Evolutionary conservation across 2,797 vertebrate species (phyloP), one percentile per base, ranked within the genome.

Genomic region (Ptychadena robeensis): DNA sequence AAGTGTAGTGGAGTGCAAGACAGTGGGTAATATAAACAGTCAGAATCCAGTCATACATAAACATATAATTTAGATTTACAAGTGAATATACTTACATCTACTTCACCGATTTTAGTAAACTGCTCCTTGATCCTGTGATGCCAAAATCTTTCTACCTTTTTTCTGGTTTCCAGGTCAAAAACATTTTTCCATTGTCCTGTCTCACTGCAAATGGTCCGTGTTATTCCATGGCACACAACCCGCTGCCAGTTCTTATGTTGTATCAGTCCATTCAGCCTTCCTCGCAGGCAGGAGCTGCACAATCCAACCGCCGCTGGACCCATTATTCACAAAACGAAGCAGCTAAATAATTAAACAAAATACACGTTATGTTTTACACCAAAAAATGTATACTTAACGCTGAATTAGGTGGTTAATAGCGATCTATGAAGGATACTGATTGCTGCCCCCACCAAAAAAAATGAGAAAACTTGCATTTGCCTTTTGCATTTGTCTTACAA

Each of bases 111-210:
- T 84, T 72, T 92, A 78, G 80, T 90, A 88, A 92, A 94, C 48
- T 94, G 91, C 0, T 95, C 92, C 90, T 96, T 96, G 83, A 97
- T 92, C 77, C 91, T 93, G 0, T 91, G 92, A 27, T 91, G 93
- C 98, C 98, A 99, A 96, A 96, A 96, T 38, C 87, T 90, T 88
- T 99, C 97, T 27, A 98, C 95, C 82, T 80, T 92, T 71, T 87
- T 92, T 22, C 98, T 94, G 4, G 95, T 98, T 87, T 96, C 94
- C 0, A 89, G 34, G 1, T 89, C 91, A 79, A 99, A 99, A 66
- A 86, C 93, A 79, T 90, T 95, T 12, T 97, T 94, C 98, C 97
- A 99, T 53, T 93, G 90, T 0, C 96, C 96, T 0, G 95, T 96
- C 88, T 96, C 94, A 59, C 96, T 97, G 89, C 95, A 98, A 87